Conservation (phyloP, 2,797 vertebrate species). For the Cygnus olor region DNA sequence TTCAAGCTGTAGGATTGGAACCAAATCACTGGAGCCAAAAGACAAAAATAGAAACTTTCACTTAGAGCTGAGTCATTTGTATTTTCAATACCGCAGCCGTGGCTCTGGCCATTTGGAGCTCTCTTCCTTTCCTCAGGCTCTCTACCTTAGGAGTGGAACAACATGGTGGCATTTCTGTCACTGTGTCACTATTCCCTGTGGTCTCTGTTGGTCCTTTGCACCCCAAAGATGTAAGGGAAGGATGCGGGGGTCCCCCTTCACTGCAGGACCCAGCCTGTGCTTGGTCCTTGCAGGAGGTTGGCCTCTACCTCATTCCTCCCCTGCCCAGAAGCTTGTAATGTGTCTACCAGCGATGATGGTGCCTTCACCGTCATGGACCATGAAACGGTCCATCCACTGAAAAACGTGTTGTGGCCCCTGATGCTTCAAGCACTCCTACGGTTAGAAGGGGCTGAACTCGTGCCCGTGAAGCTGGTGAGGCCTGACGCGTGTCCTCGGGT, state of each 20-base stretch:
- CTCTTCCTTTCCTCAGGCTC: background rate
- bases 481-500: background rate
- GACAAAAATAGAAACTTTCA: constrained; percentile 54
- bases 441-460: accelerated
- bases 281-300: background rate
- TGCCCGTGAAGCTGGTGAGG: background rate
- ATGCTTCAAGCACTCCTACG: background rate
- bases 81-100: background rate
- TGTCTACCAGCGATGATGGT: background rate
- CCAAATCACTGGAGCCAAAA: constrained; percentile 31
- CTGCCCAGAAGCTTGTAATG: background rate
- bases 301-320: background rate
- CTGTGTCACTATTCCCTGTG: background rate
- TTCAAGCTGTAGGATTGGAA: constrained; percentile 48
- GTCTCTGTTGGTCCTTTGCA: background rate
- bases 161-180: too few species aligned
- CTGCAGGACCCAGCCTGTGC: background rate
- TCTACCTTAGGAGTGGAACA: background rate
- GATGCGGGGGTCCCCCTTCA: background rate
- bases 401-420: background rate
- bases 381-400: background rate
- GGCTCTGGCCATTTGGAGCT: background rate
- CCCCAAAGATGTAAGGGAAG: background rate
- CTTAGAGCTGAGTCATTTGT: constrained; percentile 54
- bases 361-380: background rate